These are phyloP conservation scores for Syngnathus floridae DNA, from an alignment of 2,113 vertebrate genomes.

Conservation along the genomic window DNA sequence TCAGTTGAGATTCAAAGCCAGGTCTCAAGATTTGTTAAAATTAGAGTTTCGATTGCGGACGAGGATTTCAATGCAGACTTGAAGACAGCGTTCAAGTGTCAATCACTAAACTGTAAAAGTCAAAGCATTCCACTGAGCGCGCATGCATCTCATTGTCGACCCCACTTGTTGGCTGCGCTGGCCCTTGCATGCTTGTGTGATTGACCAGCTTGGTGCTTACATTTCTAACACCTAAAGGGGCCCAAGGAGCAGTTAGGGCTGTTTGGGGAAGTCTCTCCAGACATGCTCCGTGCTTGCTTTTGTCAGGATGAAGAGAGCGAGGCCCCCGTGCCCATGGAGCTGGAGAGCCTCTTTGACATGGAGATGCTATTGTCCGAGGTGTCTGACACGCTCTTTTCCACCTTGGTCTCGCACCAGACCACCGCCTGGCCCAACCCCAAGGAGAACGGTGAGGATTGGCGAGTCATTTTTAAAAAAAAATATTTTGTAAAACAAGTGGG, in stretches of 20 bases:
- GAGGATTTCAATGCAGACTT: not conserved
- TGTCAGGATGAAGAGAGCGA: slow-evolving; percentile 87
- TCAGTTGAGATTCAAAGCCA: not conserved
- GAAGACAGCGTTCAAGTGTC: no score
- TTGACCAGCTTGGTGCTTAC: slow-evolving; percentile 60
- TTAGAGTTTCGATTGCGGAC: no score
- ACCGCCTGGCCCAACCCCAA: slow-evolving; percentile 88
- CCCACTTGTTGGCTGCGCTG: slow-evolving; percentile 12
- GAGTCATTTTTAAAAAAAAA: no score
- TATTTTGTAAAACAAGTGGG: no score
- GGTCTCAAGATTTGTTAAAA: no score
- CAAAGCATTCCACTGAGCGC: not conserved
- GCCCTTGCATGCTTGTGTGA: slow-evolving; percentile 50
- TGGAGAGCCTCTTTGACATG: slow-evolving; percentile 87
- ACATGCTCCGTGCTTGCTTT: slow-evolving; percentile 73
- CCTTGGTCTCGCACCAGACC: slow-evolving; percentile 84
- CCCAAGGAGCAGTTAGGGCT: slow-evolving; percentile 72
- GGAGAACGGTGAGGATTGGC: slow-evolving; percentile 80
- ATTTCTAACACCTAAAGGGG: slow-evolving; percentile 61
- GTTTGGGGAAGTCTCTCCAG: slow-evolving; percentile 77
- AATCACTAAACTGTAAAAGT: not conserved
- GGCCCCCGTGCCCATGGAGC: slow-evolving; percentile 88
- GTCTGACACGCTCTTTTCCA: slow-evolving; percentile 94
- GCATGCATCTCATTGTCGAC: not conserved
- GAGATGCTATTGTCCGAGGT: slow-evolving; percentile 95